These are phyloP conservation scores for Orthosia gracilis DNA, from an alignment of 2,888 invertebrate species.

Conservation along the genomic window DNA sequence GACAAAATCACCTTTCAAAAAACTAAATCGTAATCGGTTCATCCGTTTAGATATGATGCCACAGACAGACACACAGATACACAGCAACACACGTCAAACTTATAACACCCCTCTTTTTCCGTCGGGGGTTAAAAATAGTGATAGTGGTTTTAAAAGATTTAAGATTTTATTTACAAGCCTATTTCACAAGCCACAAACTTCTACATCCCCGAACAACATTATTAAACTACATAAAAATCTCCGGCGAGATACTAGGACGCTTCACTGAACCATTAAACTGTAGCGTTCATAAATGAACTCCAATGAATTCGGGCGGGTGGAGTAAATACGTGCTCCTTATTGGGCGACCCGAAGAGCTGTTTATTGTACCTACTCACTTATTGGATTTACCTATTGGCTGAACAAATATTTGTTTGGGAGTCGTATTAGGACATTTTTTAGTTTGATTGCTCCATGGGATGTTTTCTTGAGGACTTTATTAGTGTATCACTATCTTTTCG, in stretches of 20 bases:
- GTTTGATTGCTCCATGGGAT: conserved; percentile 46
- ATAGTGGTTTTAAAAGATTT: background rate
- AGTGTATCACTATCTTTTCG: conserved; percentile 41
- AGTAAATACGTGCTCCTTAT: conserved; percentile 62
- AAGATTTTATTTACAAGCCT: background rate
- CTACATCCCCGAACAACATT: conserved; percentile 1
- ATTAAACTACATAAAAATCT: conserved; percentile 47
- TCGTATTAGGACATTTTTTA: conserved; percentile 61
- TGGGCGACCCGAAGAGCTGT: conserved; percentile 66
- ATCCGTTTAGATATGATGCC: too few relatives aligned
- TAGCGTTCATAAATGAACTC: conserved; percentile 56
- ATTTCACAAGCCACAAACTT: conserved; percentile 15
- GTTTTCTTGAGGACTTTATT: conserved; percentile 49
- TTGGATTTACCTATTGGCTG: conserved; percentile 72
- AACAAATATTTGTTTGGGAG: conserved; percentile 69
- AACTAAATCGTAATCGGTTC: too few relatives aligned
- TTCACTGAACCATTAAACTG: conserved; percentile 52
- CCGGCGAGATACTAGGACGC: conserved; percentile 8
- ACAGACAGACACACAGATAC: too few relatives aligned
- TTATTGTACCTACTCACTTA: conserved; percentile 68
- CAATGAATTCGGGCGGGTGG: conserved; percentile 43
- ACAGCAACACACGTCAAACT: too few relatives aligned
- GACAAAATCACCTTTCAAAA: too few relatives aligned
- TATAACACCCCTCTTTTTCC: too few relatives aligned
- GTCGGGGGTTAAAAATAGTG: background rate